Percentiles rank a stretch among this genome's conserved stretches.
These are phyloP conservation scores for Pseudochirops cupreus DNA, from an alignment of 2,797 vertebrate genomes.

Conservation along the genomic window DNA sequence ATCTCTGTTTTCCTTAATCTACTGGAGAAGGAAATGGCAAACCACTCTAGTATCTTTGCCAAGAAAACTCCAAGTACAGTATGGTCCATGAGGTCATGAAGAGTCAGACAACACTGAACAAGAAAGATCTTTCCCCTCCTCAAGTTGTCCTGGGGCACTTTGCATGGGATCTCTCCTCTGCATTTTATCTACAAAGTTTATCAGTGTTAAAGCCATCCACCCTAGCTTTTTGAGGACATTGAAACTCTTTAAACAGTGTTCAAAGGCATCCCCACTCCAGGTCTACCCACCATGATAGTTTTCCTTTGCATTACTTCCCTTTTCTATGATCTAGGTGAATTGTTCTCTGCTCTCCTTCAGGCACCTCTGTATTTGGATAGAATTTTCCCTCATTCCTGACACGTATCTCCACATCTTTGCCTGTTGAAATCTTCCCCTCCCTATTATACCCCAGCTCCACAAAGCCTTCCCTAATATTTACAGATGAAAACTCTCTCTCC, in stretches of 20 bases:
- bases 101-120: neutral
- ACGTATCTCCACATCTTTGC: neutral
- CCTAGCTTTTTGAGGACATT: neutral
- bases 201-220: neutral
- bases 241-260: neutral
- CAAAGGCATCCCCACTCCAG: neutral
- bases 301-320: neutral
- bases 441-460: neutral
- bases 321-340: neutral
- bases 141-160: neutral
- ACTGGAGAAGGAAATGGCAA: neutral
- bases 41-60: neutral
- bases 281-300: neutral
- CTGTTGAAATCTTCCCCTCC: neutral
- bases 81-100: neutral
- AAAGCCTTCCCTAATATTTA: neutral
- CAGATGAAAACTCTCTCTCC: neutral
- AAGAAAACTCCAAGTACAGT: neutral
- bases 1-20: neutral
- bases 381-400: neutral
- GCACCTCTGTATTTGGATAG: neutral
- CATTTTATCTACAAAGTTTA: neutral
- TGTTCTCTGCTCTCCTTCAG: neutral
- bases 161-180: neutral
- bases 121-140: neutral